Evolutionary conservation across 2,888 invertebrate species (phyloP), one percentile per base, ranked within the genome.

Genomic region (Thereva unica): DNA sequence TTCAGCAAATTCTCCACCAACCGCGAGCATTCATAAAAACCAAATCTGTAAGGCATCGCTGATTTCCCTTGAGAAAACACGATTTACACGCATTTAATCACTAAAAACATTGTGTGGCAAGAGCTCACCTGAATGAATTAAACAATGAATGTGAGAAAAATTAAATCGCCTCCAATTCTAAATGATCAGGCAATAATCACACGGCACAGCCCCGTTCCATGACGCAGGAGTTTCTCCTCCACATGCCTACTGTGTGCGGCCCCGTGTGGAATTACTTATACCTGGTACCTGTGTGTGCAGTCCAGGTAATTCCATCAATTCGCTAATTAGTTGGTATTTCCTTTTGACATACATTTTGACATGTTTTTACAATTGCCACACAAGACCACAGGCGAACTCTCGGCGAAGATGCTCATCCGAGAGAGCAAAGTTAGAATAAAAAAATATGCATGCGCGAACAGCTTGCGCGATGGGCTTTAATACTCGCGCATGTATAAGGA

Each of bases 321-420:
- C 64, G 52, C 68, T 69, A 69, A 69, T 69, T 69, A 69, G 68
- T 69, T 69, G 68, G 66, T 47, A 67, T 69, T 69, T 69, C 34
- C 68, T 64, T 69, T 69, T 64, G 54, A 69, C 68, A 69, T 67
- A 47, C 57, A 64, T 67, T 69, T 69, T 69, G 66, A 68, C 68
- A 68, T 67, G 68, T 69, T 69, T 69, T 69, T 68, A 50, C 57
- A 47, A 44, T 41, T 52, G 7, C 34, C 49, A 23, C 23, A 23
- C 23, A 23, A 50, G 57, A 59, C 57, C 57, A 59, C 57, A 59
- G 57, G 57, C 47, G 57, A 12, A 37, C 10, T 45, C 45, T 37
- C 42, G 47, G 47, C 10, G 6, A 47, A 40, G 12, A 40, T 7
- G 47, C 23, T 2, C 23, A 23, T 23, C 23, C 38, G 50, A n/a